Evolutionary conservation across 2,888 invertebrate genomes (phyloP).

Genomic region (Myathropa florea): DNA sequence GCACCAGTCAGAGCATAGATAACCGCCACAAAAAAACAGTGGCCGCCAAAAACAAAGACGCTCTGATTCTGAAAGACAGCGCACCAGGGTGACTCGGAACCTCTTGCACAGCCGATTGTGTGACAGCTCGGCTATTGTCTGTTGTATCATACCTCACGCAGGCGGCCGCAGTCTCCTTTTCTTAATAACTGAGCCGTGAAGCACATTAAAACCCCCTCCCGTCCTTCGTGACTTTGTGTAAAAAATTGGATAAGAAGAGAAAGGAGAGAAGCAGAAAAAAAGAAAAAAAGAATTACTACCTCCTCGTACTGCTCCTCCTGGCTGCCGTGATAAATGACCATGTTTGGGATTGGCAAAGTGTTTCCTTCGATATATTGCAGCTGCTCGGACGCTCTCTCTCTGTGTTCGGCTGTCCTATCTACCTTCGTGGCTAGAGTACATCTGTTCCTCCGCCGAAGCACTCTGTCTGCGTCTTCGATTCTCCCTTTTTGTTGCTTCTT

Average conservation of each 20-base stretch:
- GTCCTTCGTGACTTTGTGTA: neutral
- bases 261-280: no score
- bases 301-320: constrained; percentile 37
- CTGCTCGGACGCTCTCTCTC: constrained; percentile 40
- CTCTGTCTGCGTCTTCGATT: constrained; percentile 12
- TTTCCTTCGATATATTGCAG: constrained; percentile 55
- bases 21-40: neutral
- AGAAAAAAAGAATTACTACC: constrained; percentile 22
- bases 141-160: neutral
- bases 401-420: constrained; percentile 27
- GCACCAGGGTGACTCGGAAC: neutral
- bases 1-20: neutral
- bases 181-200: constrained; percentile 61
- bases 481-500: constrained; percentile 24
- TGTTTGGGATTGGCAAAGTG: constrained; percentile 60
- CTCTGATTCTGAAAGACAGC: neutral
- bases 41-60: neutral
- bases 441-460: constrained; percentile 57
- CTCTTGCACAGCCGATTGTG: neutral
- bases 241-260: neutral
- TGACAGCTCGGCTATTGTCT: neutral
- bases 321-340: constrained; percentile 60
- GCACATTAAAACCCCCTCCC: constrained; percentile 37
- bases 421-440: constrained; percentile 42
- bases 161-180: constrained; percentile 13